phyloP scores from a whole-genome alignment of 2,888 invertebrate genomes.

The Synergus laeviventris region DNA sequence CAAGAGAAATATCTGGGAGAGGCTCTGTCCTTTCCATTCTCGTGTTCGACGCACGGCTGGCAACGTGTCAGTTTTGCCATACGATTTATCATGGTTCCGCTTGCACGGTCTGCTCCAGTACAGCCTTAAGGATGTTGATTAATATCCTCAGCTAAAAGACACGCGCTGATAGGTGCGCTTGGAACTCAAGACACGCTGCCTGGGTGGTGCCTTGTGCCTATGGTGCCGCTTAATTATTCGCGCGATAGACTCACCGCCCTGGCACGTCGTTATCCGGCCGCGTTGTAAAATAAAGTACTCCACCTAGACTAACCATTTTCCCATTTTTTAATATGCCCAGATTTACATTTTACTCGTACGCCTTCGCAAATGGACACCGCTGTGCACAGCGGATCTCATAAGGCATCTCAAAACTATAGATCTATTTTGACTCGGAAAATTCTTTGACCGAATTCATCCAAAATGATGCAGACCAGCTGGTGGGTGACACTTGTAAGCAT shows the following conservation, averaged over 20 bases:
- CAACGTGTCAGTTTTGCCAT: slow-evolving; percentile 53
- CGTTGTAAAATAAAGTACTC: slow-evolving; percentile 32
- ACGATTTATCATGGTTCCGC: slow-evolving; percentile 63
- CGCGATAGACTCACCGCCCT: slow-evolving; percentile 47
- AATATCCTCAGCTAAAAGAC: slow-evolving; percentile 59
- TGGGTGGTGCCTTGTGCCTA: slow-evolving; percentile 63
- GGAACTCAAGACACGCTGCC: slow-evolving; percentile 58
- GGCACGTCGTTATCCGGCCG: slow-evolving; percentile 35
- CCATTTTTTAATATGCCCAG: slow-evolving; percentile 17
- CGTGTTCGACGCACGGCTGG: slow-evolving; percentile 50
- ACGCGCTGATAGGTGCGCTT: slow-evolving; percentile 58
- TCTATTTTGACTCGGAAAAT: neutral
- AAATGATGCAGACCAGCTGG: too few relatives aligned
- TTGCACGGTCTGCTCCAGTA: slow-evolving; percentile 54
- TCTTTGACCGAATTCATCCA: too few relatives aligned
- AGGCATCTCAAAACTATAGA: neutral
- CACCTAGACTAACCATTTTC: slow-evolving; percentile 21
- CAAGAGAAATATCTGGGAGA: slow-evolving; percentile 18
- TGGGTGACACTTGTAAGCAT: too few relatives aligned
- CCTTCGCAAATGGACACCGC: neutral
- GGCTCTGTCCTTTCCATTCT: slow-evolving; percentile 53
- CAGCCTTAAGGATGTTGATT: slow-evolving; percentile 63
- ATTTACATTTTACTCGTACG: slow-evolving; percentile 7
- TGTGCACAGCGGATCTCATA: neutral
- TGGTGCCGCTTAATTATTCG: slow-evolving; percentile 62